Percentiles rank a stretch among this genome's conserved stretches.
These are phyloP conservation scores for Casuarius casuarius DNA, from an alignment of 2,113 vertebrate species.

Conservation along the genomic window DNA sequence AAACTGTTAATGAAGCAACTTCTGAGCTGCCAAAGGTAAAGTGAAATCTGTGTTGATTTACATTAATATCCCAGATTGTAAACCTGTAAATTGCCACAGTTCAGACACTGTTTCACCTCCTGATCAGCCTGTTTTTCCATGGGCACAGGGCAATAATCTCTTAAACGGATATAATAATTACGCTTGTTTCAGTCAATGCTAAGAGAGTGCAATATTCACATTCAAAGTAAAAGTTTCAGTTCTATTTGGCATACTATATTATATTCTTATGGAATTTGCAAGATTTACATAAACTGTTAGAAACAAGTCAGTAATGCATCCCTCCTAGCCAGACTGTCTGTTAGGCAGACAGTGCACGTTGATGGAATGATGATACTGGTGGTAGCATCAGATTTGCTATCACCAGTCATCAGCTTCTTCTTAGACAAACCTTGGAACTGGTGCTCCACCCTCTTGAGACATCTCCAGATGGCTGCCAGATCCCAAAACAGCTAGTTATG, in stretches of 20 bases:
- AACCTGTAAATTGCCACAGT: background rate
- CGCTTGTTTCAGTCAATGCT: background rate
- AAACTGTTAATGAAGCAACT: background rate
- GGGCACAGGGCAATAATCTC: background rate
- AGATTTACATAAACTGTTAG: background rate
- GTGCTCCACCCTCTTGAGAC: background rate
- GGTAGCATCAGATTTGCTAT: background rate
- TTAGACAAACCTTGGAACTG: background rate
- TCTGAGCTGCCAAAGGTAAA: background rate
- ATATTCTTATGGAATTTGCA: background rate
- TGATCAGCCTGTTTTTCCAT: background rate
- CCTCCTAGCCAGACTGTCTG: background rate
- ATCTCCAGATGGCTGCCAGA: fast-evolving
- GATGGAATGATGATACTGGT: background rate
- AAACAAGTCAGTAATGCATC: background rate
- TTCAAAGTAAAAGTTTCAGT: background rate
- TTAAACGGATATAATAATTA: background rate
- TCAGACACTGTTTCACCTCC: background rate
- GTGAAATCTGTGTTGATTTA: background rate
- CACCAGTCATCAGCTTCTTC: background rate
- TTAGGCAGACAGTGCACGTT: background rate
- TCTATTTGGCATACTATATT: background rate
- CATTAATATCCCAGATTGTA: background rate
- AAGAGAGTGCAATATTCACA: background rate
- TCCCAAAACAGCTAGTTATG: background rate